Percentiles rank a stretch among this genome's conserved stretches.
phyloP scores from a whole-genome alignment of 1,140 invertebrate genomes.

The Drosophila burlai region DNA sequence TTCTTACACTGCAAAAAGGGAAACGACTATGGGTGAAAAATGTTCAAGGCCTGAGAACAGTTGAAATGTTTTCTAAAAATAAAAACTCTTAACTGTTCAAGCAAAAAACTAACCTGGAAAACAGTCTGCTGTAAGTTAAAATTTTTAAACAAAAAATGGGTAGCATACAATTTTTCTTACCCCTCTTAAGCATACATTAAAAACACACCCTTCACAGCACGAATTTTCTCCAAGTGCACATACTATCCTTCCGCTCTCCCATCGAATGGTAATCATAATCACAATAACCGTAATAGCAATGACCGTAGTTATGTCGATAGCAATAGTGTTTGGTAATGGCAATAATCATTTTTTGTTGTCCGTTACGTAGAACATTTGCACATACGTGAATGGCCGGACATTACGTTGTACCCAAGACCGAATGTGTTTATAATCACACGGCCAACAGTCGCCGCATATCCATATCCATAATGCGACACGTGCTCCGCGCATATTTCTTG shows the following conservation, averaged over 20 bases:
- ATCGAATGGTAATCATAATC: slow-evolving; percentile 83
- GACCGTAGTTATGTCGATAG: slow-evolving; percentile 61
- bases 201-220: no score
- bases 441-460: slow-evolving; percentile 59
- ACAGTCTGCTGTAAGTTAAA: no score
- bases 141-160: not conserved
- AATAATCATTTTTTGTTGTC: slow-evolving; percentile 75
- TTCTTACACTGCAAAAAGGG: slow-evolving; percentile 16
- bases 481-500: slow-evolving; percentile 73
- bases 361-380: slow-evolving; percentile 71
- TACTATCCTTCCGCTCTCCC: slow-evolving; percentile 40
- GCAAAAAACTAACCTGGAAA: not conserved
- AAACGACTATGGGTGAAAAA: not conserved
- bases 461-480: slow-evolving; percentile 73
- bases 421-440: slow-evolving; percentile 80
- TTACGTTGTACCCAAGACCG: slow-evolving; percentile 41
- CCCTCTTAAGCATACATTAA: not conserved
- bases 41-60: not conserved
- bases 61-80: no score
- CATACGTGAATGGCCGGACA: slow-evolving; percentile 75
- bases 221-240: slow-evolving; percentile 9
- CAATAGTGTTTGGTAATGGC: slow-evolving; percentile 64
- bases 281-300: slow-evolving; percentile 79
- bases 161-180: not conserved
- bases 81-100: no score